phyloP scores from a whole-genome alignment of 2,797 vertebrate genomes.

The Tolypeutes matacus region DNA sequence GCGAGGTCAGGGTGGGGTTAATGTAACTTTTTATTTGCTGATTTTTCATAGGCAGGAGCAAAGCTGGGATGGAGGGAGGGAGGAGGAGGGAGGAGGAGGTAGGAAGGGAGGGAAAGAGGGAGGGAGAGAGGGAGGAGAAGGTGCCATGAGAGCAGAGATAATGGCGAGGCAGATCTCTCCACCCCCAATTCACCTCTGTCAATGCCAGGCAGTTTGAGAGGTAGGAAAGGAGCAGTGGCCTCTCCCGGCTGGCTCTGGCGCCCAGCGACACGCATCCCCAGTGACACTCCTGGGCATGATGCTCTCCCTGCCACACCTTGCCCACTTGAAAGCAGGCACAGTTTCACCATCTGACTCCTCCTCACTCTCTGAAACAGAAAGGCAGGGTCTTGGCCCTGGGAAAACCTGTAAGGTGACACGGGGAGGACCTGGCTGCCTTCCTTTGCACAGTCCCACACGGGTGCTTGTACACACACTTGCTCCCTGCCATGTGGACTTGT shows the following conservation, averaged over 20 bases:
- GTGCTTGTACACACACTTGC: neutral
- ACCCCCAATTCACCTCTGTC: conserved; percentile 81
- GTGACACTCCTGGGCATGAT: neutral
- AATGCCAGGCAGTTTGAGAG: conserved; percentile 83
- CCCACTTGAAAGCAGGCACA: neutral
- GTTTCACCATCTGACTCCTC: conserved; percentile 29
- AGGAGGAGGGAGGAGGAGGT: conserved; percentile 78
- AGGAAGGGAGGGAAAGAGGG: no score
- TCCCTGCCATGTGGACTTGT: neutral
- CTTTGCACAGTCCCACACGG: neutral
- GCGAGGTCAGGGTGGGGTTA: conserved; percentile 99
- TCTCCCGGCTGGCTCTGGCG: neutral
- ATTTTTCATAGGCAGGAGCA: conserved; percentile 98
- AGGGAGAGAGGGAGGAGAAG: conserved; percentile 80
- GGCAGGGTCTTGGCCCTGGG: neutral
- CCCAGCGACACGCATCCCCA: neutral
- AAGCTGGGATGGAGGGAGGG: conserved; percentile 87
- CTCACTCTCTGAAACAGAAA: conserved; percentile 6
- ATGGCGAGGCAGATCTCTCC: conserved; percentile 83
- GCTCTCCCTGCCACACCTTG: neutral
- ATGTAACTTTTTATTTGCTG: conserved; percentile 99
- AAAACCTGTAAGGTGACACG: neutral
- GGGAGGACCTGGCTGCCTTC: neutral
- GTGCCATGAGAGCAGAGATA: conserved; percentile 89
- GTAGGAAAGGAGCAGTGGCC: conserved; percentile 71